These are phyloP conservation scores for Leptocoma aspasia DNA, from an alignment of 2,113 vertebrate genomes.

Conservation along the genomic window DNA sequence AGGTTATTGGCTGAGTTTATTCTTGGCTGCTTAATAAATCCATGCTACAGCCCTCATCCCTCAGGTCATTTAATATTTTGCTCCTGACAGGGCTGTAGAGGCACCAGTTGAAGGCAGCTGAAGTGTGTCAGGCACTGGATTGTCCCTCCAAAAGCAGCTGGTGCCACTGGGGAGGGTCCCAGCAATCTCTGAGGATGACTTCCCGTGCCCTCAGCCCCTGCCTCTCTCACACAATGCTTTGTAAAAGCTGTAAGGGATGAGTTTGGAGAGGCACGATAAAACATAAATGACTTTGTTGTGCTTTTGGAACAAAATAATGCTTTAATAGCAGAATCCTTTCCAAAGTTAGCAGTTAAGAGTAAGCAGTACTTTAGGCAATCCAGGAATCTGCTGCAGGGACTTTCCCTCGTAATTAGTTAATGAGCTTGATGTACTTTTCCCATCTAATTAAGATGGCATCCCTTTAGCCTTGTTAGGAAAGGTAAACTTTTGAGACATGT, in stretches of 20 bases:
- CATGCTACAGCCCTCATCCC: background rate
- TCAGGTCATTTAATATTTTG: background rate
- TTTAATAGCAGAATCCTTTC: slow-evolving; percentile 48
- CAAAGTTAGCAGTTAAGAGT: slow-evolving; percentile 28
- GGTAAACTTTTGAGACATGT: background rate
- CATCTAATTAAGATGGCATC: slow-evolving; percentile 20
- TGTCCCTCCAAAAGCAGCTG: background rate
- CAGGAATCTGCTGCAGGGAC: slow-evolving; percentile 60
- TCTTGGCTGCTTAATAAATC: background rate
- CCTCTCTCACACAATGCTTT: background rate
- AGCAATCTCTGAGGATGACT: background rate
- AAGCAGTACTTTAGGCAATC: slow-evolving; percentile 21
- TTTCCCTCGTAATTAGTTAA: slow-evolving; percentile 60
- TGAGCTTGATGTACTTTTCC: slow-evolving; percentile 45
- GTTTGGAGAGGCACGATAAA: background rate
- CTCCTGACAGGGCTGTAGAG: background rate
- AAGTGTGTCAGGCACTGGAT: background rate
- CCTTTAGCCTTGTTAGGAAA: background rate
- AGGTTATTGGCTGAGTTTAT: background rate
- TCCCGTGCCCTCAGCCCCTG: background rate
- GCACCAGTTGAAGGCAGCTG: background rate
- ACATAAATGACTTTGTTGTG: slow-evolving; percentile 18
- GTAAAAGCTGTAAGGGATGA: background rate
- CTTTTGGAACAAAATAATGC: slow-evolving; percentile 38
- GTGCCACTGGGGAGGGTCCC: background rate